Percentiles rank a stretch among this genome's conserved stretches.
phyloP scores from a whole-genome alignment of 2,113 vertebrate species.

The Syngnathus floridae region DNA sequence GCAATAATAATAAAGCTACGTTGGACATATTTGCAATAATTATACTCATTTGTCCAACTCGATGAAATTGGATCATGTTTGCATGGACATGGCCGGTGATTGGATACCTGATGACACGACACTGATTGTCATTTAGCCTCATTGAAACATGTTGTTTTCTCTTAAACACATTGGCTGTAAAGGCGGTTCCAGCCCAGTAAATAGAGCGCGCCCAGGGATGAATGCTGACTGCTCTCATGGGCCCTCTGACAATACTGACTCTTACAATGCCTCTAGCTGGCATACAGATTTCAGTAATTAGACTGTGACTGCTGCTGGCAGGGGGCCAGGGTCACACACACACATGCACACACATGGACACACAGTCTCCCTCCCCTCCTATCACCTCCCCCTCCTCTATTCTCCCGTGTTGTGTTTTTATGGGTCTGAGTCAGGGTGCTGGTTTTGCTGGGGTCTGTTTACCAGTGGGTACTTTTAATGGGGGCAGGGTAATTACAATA shows the following conservation, averaged over 20 bases:
- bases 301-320: constrained; percentile 71
- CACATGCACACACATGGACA: constrained; percentile 18
- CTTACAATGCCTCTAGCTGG: constrained; percentile 67
- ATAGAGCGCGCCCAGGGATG: constrained; percentile 56
- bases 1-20: neutral
- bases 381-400: constrained; percentile 15
- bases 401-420: constrained; percentile 55
- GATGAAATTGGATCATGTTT: neutral
- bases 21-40: neutral
- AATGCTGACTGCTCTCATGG: constrained; percentile 57
- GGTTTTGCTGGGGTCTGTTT: constrained; percentile 62
- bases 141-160: constrained; percentile 42
- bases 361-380: constrained; percentile 14
- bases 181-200: constrained; percentile 62
- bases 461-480: constrained; percentile 49
- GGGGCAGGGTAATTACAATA: constrained; percentile 65
- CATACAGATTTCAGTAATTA: constrained; percentile 71
- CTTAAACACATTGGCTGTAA: constrained; percentile 53
- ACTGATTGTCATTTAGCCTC: constrained; percentile 46
- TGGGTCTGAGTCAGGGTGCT: constrained; percentile 61
- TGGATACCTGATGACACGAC: constrained; percentile 22
- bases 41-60: too few species aligned
- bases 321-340: constrained; percentile 54
- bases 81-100: constrained; percentile 4
- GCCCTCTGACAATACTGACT: constrained; percentile 64